Evolutionary conservation across 2,888 invertebrate species (phyloP).

Genomic region (Oxycera nigricornis): DNA sequence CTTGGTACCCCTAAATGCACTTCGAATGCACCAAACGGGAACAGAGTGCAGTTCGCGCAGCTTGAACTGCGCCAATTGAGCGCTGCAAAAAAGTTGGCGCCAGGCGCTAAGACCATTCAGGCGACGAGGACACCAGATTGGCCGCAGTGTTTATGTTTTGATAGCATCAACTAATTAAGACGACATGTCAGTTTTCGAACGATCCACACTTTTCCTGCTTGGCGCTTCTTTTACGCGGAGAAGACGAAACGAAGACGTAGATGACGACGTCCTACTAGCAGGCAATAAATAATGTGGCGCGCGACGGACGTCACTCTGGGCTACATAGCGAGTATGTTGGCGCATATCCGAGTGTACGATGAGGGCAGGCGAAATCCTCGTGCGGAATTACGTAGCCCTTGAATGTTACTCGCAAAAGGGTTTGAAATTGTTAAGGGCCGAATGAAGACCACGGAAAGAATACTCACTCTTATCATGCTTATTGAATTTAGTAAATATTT

Average conservation of each 20-base stretch:
- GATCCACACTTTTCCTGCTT: not conserved
- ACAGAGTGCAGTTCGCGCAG: not conserved
- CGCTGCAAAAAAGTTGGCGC: slow-evolving; percentile 35
- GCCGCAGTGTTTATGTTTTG: slow-evolving; percentile 24
- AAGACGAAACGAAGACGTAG: not conserved
- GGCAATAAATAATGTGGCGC: slow-evolving; percentile 31
- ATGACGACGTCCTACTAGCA: not conserved
- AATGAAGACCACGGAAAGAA: no score
- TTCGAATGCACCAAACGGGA: not conserved
- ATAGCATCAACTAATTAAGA: slow-evolving; percentile 7
- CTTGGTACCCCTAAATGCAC: not conserved
- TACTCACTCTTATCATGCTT: no score
- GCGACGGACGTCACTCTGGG: slow-evolving; percentile 12
- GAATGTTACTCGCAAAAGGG: slow-evolving; percentile 1
- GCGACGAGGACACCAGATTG: slow-evolving; percentile 14
- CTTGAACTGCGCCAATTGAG: not conserved
- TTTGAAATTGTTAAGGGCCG: not conserved
- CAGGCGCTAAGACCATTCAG: slow-evolving; percentile 15
- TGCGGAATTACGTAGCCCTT: slow-evolving; percentile 24
- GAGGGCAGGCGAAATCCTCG: not conserved
- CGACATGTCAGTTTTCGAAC: not conserved
- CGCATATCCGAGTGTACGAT: no score
- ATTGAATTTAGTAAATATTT: no score
- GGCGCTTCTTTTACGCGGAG: not conserved
- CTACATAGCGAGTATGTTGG: not conserved